A percentile compares a stretch with the other conserved stretches of the same genome.
These are phyloP conservation scores for Eumerus sabulonum DNA, from an alignment of 2,888 invertebrate genomes.

Conservation along the genomic window DNA sequence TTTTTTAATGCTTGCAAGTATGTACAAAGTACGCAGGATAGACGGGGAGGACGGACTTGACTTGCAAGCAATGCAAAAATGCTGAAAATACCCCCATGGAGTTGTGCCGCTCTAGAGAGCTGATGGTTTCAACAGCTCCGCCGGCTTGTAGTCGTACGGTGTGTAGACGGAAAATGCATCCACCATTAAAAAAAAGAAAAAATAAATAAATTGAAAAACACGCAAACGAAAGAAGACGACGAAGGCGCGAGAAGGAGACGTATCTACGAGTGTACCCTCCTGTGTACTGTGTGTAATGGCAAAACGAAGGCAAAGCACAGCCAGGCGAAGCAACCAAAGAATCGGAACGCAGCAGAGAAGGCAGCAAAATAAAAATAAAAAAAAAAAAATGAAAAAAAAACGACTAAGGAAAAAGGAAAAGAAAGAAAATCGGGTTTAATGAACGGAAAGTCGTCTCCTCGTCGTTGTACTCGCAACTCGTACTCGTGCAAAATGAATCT, in stretches of 20 bases:
- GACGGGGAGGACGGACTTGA: conserved; percentile 19
- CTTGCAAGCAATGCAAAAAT: neutral
- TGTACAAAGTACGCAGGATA: conserved; percentile 12
- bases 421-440: conserved; percentile 67
- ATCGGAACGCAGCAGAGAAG: conserved; percentile 11
- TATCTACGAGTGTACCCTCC: conserved; percentile 5
- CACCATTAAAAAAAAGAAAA: conserved; percentile 39
- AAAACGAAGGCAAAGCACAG: conserved; percentile 45
- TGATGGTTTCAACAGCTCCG: conserved; percentile 34
- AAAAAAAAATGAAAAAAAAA: conserved; percentile 43
- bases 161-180: conserved; percentile 52
- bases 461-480: conserved; percentile 49
- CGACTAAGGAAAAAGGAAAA: conserved; percentile 16
- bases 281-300: conserved; percentile 32
- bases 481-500: conserved; percentile 56
- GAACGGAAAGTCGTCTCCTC: conserved; percentile 68
- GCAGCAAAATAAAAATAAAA: conserved; percentile 29
- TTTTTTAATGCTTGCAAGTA: conserved; percentile 55
- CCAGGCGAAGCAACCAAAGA: conserved; percentile 1
- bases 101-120: conserved; percentile 18
- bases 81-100: conserved; percentile 40
- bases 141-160: conserved; percentile 19
- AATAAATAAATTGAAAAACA: conserved; percentile 24
- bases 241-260: conserved; percentile 48
- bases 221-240: conserved; percentile 38